These are phyloP conservation scores for Fistularia commersonii DNA, from an alignment of 2,797 vertebrate genomes.

Conservation along the genomic window DNA sequence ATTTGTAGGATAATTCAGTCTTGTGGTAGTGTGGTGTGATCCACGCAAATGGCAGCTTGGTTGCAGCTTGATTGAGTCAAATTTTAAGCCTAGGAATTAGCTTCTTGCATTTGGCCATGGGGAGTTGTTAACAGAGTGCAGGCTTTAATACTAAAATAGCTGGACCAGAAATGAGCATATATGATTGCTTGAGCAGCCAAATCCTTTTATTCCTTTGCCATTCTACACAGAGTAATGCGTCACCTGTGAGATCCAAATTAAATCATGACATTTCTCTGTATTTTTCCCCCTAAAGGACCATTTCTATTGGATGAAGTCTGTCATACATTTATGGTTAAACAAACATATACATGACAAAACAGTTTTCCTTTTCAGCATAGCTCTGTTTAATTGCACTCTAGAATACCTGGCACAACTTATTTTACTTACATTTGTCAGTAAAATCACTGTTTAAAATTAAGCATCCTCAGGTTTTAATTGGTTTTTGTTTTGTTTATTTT, in stretches of 20 bases:
- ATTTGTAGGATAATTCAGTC: no score
- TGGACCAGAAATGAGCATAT: conserved; percentile 24
- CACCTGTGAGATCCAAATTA: conserved; percentile 19
- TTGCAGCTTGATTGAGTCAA: conserved; percentile 38
- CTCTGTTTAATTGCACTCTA: conserved; percentile 43
- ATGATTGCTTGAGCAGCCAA: conserved; percentile 13
- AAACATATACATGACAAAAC: conserved; percentile 1
- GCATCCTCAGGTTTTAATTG: conserved; percentile 31
- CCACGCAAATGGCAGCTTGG: conserved; percentile 30
- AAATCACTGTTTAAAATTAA: conserved; percentile 48
- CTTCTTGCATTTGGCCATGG: conserved; percentile 25
- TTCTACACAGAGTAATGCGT: conserved; percentile 19
- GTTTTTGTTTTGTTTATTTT: conserved; percentile 19
- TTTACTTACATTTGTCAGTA: conserved; percentile 39
- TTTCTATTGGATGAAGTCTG: conserved; percentile 1
- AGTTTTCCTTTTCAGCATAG: conserved; percentile 3
- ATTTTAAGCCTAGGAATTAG: conserved; percentile 40
- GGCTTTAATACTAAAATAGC: conserved; percentile 38
- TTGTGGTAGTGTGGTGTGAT: neutral
- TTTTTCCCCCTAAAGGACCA: conserved; percentile 9
- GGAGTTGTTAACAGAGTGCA: conserved; percentile 50
- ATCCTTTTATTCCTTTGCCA: conserved; percentile 18
- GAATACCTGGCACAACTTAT: conserved; percentile 43
- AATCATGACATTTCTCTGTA: neutral
- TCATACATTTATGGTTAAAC: neutral